Base-by-base conservation (phyloP, 1,140 invertebrate genomes). In the Formica exsecta region DNA sequence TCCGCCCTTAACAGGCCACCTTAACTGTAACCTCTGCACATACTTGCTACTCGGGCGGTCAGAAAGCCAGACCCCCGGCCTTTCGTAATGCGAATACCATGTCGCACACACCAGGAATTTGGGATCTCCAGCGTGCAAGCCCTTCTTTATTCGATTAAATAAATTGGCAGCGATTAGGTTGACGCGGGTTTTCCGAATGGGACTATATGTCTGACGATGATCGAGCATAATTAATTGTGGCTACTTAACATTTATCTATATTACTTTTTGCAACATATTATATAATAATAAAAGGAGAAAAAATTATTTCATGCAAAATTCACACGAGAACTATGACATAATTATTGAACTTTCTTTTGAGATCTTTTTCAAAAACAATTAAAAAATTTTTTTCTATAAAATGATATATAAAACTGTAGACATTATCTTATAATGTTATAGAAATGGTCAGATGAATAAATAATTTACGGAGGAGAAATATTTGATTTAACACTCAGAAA, bases 31-130 rank as follows among this genome's bases (percentile, higher is more conserved):
- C 77, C 74, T 87, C 48, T 81, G 86, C 84, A 54, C 76, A 66
- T 76, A 66, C 81, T 87, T 84, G 77, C 62, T 74, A 86, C 76
- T 74, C 65, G 70, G 70, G 68, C 59, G 88, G 86, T 54, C 89
- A 73, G 86, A 77, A 66, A 48, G 51, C 76, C 54, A 66, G 51
- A 77, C 66, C 70, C 66, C 70, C 41, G 79, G 80, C 32, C 74
- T 90, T 88, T 87, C 86, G 88, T 93, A 93, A 94, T 93, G 92
- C 89, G 92, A 93, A 92, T 92, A 90, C 92, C 92, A 88, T 92
- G 89, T 92, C 85, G 87, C 80, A 85, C 86, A 90, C 86, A 90
- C 83, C 84, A 68, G 86, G 88, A 90, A 92, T 91, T 87, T 86
- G 86, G 59, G 77, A 84, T 73, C 86, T 77, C 86, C 38, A 48